Percentiles rank a stretch among this genome's conserved stretches.
Conservation (phyloP, 1,140 invertebrate species). For the Drosophila obscura region DNA sequence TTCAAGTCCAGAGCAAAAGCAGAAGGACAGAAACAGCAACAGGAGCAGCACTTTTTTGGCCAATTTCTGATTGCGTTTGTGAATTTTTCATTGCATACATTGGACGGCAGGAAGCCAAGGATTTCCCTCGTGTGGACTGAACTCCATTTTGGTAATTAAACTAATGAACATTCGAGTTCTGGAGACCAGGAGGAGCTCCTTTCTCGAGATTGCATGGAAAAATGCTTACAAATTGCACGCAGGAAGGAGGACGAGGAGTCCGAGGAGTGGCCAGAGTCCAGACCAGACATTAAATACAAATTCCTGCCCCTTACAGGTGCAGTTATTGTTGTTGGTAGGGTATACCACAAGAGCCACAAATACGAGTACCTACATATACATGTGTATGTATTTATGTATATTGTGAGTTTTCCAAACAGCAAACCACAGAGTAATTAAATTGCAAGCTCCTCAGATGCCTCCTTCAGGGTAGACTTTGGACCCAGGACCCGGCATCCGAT, state of each 20-base stretch:
- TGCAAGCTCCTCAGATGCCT: slow-evolving; percentile 44
- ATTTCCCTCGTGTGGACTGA: not conserved
- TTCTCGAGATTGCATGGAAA: not conserved
- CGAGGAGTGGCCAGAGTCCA: slow-evolving; percentile 2
- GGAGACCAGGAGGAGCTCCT: not conserved
- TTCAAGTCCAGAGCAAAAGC: slow-evolving; percentile 49
- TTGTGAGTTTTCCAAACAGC: slow-evolving; percentile 32
- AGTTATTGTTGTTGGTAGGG: not conserved
- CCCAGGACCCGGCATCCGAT: slow-evolving; percentile 8
- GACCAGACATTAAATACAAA: slow-evolving; percentile 28
- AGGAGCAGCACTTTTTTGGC: not conserved
- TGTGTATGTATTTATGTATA: not conserved
- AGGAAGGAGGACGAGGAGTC: not conserved
- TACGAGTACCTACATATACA: slow-evolving; percentile 7
- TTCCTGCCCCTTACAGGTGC: slow-evolving; percentile 31
- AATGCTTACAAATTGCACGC: slow-evolving; percentile 49
- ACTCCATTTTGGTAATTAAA: slow-evolving; percentile 62
- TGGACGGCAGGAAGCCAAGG: not conserved
- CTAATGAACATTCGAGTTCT: slow-evolving; percentile 48
- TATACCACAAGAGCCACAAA: slow-evolving; percentile 29
- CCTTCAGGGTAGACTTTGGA: slow-evolving; percentile 5
- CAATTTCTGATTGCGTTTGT: slow-evolving; percentile 33
- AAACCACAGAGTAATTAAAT: slow-evolving; percentile 74
- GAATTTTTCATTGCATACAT: slow-evolving; percentile 54
- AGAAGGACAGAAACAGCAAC: not conserved